Evolutionary conservation across 2,888 invertebrate species (phyloP).

Genomic region (Pinctada fucata): DNA sequence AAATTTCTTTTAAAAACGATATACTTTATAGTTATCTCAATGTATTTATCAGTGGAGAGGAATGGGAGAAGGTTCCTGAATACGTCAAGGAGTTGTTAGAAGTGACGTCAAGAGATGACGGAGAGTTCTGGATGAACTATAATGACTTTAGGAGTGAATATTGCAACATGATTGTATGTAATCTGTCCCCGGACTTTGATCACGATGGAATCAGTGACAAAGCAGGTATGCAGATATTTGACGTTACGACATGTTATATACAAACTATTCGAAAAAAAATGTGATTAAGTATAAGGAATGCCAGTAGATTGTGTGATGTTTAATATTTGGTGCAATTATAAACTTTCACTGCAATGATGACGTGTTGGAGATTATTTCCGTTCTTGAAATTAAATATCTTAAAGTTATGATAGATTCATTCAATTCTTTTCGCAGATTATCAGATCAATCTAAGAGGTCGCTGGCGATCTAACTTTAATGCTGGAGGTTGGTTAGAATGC

Average conservation of each 20-base stretch:
- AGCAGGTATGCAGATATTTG: conserved; percentile 52
- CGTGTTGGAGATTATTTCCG: background rate
- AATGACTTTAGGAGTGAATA: conserved; percentile 62
- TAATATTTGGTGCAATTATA: background rate
- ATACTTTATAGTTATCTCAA: too few relatives aligned
- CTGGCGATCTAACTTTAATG: conserved; percentile 58
- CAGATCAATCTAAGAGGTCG: conserved; percentile 55
- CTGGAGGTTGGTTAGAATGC: conserved; percentile 70
- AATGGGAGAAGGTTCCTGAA: conserved; percentile 64
- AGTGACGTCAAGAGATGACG: conserved; percentile 65
- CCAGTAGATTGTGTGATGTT: background rate
- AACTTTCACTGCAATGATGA: background rate
- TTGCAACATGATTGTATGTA: conserved; percentile 69
- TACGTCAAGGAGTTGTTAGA: conserved; percentile 61
- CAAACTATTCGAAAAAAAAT: too few relatives aligned
- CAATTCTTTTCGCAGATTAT: conserved; percentile 53
- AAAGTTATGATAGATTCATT: background rate
- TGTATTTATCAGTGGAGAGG: conserved; percentile 53
- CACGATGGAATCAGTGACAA: conserved; percentile 69
- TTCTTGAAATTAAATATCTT: background rate
- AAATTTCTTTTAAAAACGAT: background rate
- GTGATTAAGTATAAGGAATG: too few relatives aligned
- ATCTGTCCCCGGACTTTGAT: conserved; percentile 67
- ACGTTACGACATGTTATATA: too few relatives aligned
- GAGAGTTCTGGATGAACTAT: conserved; percentile 70